Conservation (phyloP, 2,113 vertebrate genomes). For the cat (Felis catus) region DNA sequence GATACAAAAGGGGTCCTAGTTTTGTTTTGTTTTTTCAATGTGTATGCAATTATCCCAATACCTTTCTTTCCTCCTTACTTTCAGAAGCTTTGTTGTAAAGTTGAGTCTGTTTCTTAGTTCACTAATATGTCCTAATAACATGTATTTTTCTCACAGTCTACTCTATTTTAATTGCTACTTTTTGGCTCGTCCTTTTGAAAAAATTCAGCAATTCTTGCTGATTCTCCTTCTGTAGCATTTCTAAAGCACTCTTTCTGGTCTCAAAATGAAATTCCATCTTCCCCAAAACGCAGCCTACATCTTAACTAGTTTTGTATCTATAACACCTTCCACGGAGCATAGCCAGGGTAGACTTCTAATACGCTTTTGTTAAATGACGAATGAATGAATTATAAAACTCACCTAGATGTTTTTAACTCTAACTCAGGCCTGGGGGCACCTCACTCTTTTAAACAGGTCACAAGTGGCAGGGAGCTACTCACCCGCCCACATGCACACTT, state of each 20-base stretch:
- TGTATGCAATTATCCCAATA: background rate
- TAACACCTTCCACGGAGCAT: background rate
- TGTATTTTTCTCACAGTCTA: background rate
- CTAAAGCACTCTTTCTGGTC: background rate
- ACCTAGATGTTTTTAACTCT: background rate
- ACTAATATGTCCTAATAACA: background rate
- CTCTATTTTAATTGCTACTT: background rate
- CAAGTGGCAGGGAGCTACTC: background rate
- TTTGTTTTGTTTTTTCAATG: background rate
- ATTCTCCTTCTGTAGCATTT: background rate
- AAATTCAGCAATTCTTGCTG: background rate
- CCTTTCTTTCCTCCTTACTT: background rate
- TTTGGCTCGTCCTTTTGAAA: background rate
- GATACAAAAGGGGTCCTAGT: background rate
- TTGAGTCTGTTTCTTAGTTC: background rate
- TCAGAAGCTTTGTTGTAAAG: background rate
- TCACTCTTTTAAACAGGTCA: background rate
- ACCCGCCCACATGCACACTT: background rate
- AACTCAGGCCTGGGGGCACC: no score
- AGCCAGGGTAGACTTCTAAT: background rate
- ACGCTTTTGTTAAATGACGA: background rate
- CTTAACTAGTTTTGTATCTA: background rate
- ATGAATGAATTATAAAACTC: background rate
- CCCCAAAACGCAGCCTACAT: background rate
- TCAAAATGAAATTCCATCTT: background rate